phyloP scores from a whole-genome alignment of 2,113 vertebrate genomes.

The Pangasianodon gigas region DNA sequence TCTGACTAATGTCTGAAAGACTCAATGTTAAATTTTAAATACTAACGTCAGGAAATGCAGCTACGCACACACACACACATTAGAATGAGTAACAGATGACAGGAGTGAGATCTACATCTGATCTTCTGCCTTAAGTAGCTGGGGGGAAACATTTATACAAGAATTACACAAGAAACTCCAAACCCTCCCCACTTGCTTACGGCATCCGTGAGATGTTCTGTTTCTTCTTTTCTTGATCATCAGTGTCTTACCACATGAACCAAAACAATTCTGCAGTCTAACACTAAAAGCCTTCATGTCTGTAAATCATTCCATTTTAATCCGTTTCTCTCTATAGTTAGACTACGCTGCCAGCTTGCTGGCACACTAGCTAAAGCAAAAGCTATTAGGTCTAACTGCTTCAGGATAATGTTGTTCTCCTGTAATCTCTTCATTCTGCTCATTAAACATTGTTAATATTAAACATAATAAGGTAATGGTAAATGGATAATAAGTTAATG shows the following conservation, averaged over 20 bases:
- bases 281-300: constrained; percentile 31
- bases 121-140: constrained; percentile 33
- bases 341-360: constrained; percentile 14
- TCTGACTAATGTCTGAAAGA: neutral
- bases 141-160: constrained; percentile 46
- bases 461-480: constrained; percentile 8
- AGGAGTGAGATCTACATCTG: constrained; percentile 34
- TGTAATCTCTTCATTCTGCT: constrained; percentile 31
- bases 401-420: constrained; percentile 20
- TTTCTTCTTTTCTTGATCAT: constrained; percentile 28
- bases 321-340: constrained; percentile 49
- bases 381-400: constrained; percentile 38
- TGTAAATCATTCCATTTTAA: constrained; percentile 46
- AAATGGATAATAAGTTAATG: constrained; percentile 6
- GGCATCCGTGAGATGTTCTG: constrained; percentile 23
- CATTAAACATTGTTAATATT: constrained; percentile 26
- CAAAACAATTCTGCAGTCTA: constrained; percentile 18
- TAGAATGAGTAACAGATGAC: constrained; percentile 46
- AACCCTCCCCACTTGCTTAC: neutral
- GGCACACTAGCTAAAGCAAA: constrained; percentile 22
- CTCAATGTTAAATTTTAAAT: constrained; percentile 3
- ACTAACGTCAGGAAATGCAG: neutral
- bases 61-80: constrained; percentile 2
- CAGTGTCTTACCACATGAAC: constrained; percentile 18
- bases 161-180: constrained; percentile 36